Evolutionary conservation across 1,140 invertebrate genomes (phyloP), one percentile per base, ranked within the genome.

Genomic region (Caenorhabditis briggsae): DNA sequence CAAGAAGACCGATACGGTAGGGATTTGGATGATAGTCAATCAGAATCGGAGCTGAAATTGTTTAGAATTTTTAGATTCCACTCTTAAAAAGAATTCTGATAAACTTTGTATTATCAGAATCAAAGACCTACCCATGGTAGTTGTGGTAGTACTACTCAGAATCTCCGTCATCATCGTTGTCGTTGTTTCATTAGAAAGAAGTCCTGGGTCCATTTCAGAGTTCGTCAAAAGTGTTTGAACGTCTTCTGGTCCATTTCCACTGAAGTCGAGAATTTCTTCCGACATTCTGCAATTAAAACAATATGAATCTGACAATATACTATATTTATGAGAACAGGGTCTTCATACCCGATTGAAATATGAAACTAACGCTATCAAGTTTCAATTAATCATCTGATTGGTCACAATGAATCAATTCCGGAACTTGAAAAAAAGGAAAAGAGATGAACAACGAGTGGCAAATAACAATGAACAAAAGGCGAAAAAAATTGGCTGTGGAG

Each of bases 391-490:
- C 64, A 46, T 70, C 64, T 70, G 64, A 70, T 70, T 70, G 41
- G n/a, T 46, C 23, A 9, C 33, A 25, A 16, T 65, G 23, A 33
- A 12, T 48, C 12, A 70, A n/a, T 70, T 70, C 41, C 12, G 64
- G 64, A 43, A 70, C 41, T 70, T 16, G 41, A 20, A 43, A 20
- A 70, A 1, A 70, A 70, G 20, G 5, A 25, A 59, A 59, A 18
- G 5, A n/a, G 56, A 20, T 43, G 41, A 70, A 70, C 41, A 78
- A 41, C 16, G n/a, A 53, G 8, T 78, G 46, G 70, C 2, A 78
- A 78, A 78, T 50, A 78, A 16, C 70, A 14, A 78, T 78, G 70
- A 78, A 78, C 70, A 78, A 78, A 78, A 43, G 70, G 33, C 12
- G 9, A 33, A 33, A 70, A 43, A 70, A 70, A 70, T 46, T 78